Evolutionary conservation across 2,113 vertebrate genomes (phyloP), one percentile per base, ranked within the genome.

Genomic region (Gobio gobio): DNA sequence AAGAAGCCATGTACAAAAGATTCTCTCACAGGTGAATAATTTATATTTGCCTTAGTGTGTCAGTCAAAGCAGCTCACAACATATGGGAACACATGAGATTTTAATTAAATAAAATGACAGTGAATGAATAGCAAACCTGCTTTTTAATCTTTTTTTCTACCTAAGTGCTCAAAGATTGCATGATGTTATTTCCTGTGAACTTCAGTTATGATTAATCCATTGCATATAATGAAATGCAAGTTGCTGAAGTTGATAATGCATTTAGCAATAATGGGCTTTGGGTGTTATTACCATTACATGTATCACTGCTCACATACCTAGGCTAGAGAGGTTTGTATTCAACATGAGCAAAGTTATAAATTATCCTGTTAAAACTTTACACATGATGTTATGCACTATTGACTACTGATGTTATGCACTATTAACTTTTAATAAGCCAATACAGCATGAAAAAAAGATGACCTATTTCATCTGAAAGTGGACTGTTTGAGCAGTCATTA

Each of bases 111-210:
- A 56, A 43, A 56, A 82, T 72, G 20, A 82, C 47, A 72, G 29
- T 43, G 80, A 82, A 82, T 82, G 33, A 58, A 82, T 58, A 56
- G 49, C 20, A 56, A 29, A 56, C 49, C 49, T n/a, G n/a, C n/a
- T n/a, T n/a, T n/a, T n/a, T n/a, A n/a, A n/a, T n/a, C n/a, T n/a
- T n/a, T n/a, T n/a, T n/a, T n/a, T n/a, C n/a, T n/a, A n/a, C n/a
- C n/a, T 82, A 82, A 56, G 49, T 56, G 80, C 43, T 64, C 9
- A 40, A 82, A 70, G 29, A 70, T 51, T 54, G 64, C 26, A 70
- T 51, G 80, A 20, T 72, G 80, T 82, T 68, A 82, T 82, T 56
- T 20, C 49, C 80, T 12, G 18, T 72, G 64, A 82, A 82, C 29
- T 56, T 82, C 66, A 64, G 40, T 64, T 80, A 66, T 81, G 59